Evolutionary conservation across 2,888 invertebrate genomes (phyloP), one percentile per base, ranked within the genome.

Genomic region (Leptura quadrifasciata): DNA sequence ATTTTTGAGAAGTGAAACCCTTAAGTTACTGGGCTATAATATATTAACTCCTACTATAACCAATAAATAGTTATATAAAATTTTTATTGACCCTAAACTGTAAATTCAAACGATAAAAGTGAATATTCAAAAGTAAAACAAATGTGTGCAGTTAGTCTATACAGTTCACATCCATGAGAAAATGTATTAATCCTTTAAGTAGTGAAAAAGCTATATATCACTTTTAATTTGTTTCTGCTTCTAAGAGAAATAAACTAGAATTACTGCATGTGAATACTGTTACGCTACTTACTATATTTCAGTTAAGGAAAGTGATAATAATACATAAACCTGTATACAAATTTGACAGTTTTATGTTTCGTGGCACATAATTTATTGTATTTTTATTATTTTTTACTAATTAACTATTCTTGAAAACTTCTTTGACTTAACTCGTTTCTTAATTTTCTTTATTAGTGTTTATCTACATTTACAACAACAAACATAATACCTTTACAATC

Each of bases 221-320:
- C 12, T 47, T 47, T 47, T 47, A 47, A 47, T 47, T 47, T 47
- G 47, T 47, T 47, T 47, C 47, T 47, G 15, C 47, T 47, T 47
- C 47, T 47, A 47, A 47, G 15, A 47, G 47, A 47, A 47, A 47
- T 47, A 47, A 47, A 47, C 47, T 47, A 47, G 15, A 15, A 47
- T 15, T 15, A 47, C 47, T 47, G 15, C 15, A 15, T 47, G 47
- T 15, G 15, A 15, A 47, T 47, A 47, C 47, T 15, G 12, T 47
- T 47, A 47, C 47, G 4, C 15, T 47, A 47, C 15, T 47, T 47
- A 47, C 47, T 47, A 47, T 10, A 47, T 15, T 47, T 47, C 15
- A 47, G 15, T 47, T 47, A 47, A 47, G 47, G 15, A 15, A 47
- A 15, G 47, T 47, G 47, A 3, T 47, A 15, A 15, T 47, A 12